Evolutionary conservation across 2,113 vertebrate genomes (phyloP).

Genomic region (Tricholaema leucomelas): DNA sequence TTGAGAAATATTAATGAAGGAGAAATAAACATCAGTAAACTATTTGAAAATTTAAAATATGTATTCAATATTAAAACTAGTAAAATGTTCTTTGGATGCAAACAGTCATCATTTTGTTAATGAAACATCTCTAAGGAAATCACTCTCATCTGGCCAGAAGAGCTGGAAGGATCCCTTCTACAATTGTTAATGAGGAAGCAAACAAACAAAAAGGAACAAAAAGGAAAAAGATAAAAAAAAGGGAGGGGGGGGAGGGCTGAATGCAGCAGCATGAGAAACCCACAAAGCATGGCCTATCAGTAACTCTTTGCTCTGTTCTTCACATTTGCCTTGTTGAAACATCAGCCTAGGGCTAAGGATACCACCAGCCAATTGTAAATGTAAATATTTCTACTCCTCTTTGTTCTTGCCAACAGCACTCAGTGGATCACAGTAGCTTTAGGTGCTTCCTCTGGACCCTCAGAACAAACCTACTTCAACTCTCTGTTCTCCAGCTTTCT

Average conservation of each 20-base stretch:
- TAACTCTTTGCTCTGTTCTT: background rate
- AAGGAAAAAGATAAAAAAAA: background rate
- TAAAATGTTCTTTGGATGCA: background rate
- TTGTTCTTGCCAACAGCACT: background rate
- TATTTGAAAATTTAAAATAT: background rate
- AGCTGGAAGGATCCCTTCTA: background rate
- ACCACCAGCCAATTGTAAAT: background rate
- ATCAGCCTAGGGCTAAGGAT: background rate
- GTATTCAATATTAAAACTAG: background rate
- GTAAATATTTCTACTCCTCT: background rate
- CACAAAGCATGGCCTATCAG: background rate
- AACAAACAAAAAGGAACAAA: no score
- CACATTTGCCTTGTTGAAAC: background rate
- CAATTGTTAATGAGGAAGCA: background rate
- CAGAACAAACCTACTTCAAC: background rate
- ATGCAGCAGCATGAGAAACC: background rate
- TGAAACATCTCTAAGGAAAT: background rate
- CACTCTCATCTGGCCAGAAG: background rate
- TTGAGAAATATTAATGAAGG: background rate
- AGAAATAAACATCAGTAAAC: background rate
- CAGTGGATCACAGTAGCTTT: background rate
- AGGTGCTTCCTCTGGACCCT: background rate
- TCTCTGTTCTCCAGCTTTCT: background rate
- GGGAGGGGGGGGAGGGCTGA: background rate
- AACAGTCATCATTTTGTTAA: background rate